Evolutionary conservation across 2,113 vertebrate genomes (phyloP).

Genomic region (Hystrix cristata): DNA sequence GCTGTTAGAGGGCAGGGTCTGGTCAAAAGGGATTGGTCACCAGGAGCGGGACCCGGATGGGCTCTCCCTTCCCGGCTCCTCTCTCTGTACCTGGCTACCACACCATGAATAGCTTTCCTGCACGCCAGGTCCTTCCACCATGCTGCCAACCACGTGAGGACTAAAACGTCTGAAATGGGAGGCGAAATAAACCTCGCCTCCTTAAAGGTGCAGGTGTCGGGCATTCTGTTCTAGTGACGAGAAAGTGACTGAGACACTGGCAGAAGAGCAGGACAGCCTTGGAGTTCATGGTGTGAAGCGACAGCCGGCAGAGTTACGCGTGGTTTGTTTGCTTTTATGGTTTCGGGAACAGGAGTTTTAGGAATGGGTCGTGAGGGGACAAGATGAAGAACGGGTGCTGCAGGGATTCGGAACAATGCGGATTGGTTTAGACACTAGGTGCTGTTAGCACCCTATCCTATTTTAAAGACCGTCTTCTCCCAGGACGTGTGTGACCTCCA

Average conservation of each 20-base stretch:
- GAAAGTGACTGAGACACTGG: not conserved
- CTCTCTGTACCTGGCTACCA: not conserved
- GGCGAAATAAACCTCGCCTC: not conserved
- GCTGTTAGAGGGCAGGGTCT: not conserved
- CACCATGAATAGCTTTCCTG: not conserved
- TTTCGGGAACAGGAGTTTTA: not conserved
- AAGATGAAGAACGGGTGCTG: not conserved
- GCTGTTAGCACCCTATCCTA: not conserved
- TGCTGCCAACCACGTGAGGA: not conserved
- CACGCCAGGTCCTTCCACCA: not conserved
- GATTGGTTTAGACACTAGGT: not conserved
- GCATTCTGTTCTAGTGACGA: not conserved
- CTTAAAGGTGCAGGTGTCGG: not conserved
- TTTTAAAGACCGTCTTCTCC: not conserved
- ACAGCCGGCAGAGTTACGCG: not conserved
- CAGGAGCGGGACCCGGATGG: not conserved
- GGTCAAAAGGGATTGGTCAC: not conserved
- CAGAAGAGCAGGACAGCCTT: not conserved
- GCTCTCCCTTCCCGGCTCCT: not conserved
- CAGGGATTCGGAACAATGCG: not conserved
- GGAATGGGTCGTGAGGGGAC: fast-evolving
- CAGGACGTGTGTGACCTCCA: not conserved
- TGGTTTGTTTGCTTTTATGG: not conserved
- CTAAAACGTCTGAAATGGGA: not conserved
- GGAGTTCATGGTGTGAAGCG: not conserved